These are phyloP conservation scores for Argyrosomus japonicus DNA, from an alignment of 2,113 vertebrate species.

Conservation along the genomic window DNA sequence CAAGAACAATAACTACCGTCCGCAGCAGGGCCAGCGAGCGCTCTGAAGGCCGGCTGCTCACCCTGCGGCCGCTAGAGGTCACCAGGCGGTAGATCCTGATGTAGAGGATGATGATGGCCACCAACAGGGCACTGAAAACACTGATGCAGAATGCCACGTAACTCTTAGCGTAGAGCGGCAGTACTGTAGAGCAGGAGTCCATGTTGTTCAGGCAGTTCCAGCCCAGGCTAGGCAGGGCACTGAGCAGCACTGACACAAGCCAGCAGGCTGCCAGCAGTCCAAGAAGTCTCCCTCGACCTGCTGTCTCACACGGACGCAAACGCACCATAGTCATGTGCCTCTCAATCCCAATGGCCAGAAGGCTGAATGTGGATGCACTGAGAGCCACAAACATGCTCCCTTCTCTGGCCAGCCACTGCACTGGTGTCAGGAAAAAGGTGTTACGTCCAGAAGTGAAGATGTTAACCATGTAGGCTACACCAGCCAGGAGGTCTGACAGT, in stretches of 20 bases:
- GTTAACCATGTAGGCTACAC: constrained; percentile 85
- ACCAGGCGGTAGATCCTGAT: constrained; percentile 86
- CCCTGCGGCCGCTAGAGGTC: constrained; percentile 83
- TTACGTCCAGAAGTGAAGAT: constrained; percentile 82
- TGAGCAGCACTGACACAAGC: constrained; percentile 83
- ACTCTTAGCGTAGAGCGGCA: constrained; percentile 84
- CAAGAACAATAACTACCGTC: constrained; percentile 85
- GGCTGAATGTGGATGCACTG: constrained; percentile 86
- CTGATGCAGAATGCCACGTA: constrained; percentile 87
- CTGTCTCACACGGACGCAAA: constrained; percentile 81
- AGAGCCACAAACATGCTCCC: constrained; percentile 87
- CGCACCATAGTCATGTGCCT: constrained; percentile 87
- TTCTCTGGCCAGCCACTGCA: constrained; percentile 85
- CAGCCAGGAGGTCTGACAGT: constrained; percentile 85
- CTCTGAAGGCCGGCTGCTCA: constrained; percentile 83
- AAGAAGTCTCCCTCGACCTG: constrained; percentile 79
- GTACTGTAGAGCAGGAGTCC: constrained; percentile 82
- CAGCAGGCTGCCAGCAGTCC: constrained; percentile 84
- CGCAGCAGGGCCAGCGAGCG: constrained; percentile 82
- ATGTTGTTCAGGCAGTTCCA: constrained; percentile 84
- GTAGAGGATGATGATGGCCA: constrained; percentile 85
- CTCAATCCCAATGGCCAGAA: constrained; percentile 86
- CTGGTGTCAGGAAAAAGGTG: constrained; percentile 81
- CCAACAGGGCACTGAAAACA: constrained; percentile 82
- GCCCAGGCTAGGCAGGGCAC: constrained; percentile 83